Base-by-base conservation (phyloP, 1,140 invertebrate genomes). In the Heliconius hermathena region DNA sequence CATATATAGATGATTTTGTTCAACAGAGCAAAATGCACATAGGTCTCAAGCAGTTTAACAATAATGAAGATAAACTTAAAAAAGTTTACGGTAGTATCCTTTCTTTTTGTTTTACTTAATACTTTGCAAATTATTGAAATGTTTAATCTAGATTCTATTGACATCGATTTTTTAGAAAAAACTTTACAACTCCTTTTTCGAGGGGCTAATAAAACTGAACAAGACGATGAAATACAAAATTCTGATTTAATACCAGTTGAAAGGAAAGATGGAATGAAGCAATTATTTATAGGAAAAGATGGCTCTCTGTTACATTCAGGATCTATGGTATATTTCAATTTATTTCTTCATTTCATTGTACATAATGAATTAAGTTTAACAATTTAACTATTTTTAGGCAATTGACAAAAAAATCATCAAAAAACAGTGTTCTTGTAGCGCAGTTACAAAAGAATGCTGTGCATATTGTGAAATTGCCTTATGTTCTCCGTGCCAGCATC, bases 1-100 rank as follows among this genome's bases (percentile, higher is more conserved):
- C 92, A 20, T 94, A 85, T 60, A 76, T 78, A 29, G 92, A 93
- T 73, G 92, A 93, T 74, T 92, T 84, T 79, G 75, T 93, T 57
- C 87, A 85, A 8, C 91, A 94, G 88, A 90, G 90, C 46, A 94
- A 94, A 90, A 83, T 87, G 60, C 87, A 92, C 74, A 78, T 93
- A 26, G 87, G 90, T 22, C 41, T 91, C 6, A 94, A 93, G 78
- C 89, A 91, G 81, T 90, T 90, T 74, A 92, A 91, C 73, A 94
- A 94, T 82, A 94, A 92, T 79, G 87, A 93, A 82, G 84, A 90
- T 52, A 84, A 88, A 81, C 75, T 94, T 20, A 81, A 90, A 80
- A 89, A 90, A 89, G 89, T 94, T 77, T 93, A 93, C 41, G 90
- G 91, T 94, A 89, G 79, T 26, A 80, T 57, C 74, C 26, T 22